Evolutionary conservation across 37 sponge, comb jelly and placozoan species (phyloP).

Genomic region (Eunapius fragilis): DNA sequence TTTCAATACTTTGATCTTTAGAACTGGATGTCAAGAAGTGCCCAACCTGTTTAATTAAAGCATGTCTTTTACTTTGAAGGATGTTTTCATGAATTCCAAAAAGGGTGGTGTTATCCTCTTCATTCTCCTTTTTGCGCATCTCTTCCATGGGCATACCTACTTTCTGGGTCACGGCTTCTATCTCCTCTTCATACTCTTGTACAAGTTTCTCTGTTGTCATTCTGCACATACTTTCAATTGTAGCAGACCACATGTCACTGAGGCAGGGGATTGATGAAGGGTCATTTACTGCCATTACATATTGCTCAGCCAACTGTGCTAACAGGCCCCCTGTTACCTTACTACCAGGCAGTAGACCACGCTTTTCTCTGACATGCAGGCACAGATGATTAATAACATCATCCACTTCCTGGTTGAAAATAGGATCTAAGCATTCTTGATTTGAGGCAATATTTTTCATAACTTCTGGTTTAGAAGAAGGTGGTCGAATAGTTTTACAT

Average conservation of each 20-base stretch:
- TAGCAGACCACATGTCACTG: constrained; percentile 20
- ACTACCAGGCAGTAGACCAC: not conserved
- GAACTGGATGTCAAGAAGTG: not conserved
- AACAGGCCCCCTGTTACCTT: constrained; percentile 4
- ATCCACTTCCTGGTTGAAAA: constrained; percentile 16
- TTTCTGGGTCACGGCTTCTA: not conserved
- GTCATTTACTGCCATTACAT: constrained; percentile 21
- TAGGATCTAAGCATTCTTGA: not conserved
- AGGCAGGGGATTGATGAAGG: constrained; percentile 28
- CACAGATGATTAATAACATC: not conserved
- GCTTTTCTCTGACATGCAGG: not conserved
- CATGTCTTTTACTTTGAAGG: not conserved
- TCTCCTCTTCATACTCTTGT: constrained; percentile 14
- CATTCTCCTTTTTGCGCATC: not conserved
- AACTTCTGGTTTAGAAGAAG: constrained; percentile 9
- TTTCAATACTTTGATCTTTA: not conserved
- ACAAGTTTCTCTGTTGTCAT: not conserved
- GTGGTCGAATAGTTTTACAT: constrained; percentile 6
- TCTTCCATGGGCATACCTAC: constrained; percentile 31
- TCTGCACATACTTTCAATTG: not conserved
- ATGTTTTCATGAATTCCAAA: constrained; percentile 21
- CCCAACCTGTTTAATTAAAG: not conserved
- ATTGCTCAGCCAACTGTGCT: constrained; percentile 2
- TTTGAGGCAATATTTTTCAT: constrained; percentile 4
- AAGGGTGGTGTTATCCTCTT: not conserved